A percentile compares a stretch with the other conserved stretches of the same genome.
Evolutionary conservation across 1,140 invertebrate species (phyloP).

Genomic region (Himalopsyche phryganea): DNA sequence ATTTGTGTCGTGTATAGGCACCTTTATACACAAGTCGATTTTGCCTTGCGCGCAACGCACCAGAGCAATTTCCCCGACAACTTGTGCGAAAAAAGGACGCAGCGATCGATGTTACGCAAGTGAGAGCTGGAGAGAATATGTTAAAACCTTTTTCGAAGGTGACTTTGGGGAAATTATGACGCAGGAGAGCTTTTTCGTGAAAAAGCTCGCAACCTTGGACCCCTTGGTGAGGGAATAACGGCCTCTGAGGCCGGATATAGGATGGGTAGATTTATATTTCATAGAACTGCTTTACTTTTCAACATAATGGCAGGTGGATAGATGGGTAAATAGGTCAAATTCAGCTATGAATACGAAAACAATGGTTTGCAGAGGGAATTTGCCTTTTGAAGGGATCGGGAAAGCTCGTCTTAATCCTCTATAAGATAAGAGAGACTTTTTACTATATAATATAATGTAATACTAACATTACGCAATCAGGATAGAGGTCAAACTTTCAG

Average conservation of each 20-base stretch:
- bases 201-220: constrained; percentile 18
- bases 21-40: constrained; percentile 8
- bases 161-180: constrained; percentile 31
- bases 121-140: constrained; percentile 2
- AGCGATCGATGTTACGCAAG: neutral
- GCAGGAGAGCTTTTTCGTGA: constrained; percentile 6
- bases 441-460: too few relatives aligned
- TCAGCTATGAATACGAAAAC: too few relatives aligned
- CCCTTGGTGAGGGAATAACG: constrained; percentile 13
- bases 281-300: neutral
- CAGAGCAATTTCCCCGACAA: constrained; percentile 24
- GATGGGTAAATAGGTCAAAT: too few relatives aligned
- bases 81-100: constrained; percentile 8
- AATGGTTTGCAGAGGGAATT: neutral
- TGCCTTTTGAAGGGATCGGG: neutral
- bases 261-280: constrained; percentile 1
- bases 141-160: constrained; percentile 25
- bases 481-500: too few relatives aligned
- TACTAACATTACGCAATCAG: too few relatives aligned
- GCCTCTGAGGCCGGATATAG: constrained; percentile 14
- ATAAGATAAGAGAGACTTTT: too few relatives aligned
- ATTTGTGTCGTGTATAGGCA: too few relatives aligned
- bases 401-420: too few relatives aligned
- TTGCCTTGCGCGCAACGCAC: constrained; percentile 14
- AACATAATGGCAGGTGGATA: too few relatives aligned